phyloP scores from a whole-genome alignment of 2,797 vertebrate genomes.

The Sciaenops ocellatus region DNA sequence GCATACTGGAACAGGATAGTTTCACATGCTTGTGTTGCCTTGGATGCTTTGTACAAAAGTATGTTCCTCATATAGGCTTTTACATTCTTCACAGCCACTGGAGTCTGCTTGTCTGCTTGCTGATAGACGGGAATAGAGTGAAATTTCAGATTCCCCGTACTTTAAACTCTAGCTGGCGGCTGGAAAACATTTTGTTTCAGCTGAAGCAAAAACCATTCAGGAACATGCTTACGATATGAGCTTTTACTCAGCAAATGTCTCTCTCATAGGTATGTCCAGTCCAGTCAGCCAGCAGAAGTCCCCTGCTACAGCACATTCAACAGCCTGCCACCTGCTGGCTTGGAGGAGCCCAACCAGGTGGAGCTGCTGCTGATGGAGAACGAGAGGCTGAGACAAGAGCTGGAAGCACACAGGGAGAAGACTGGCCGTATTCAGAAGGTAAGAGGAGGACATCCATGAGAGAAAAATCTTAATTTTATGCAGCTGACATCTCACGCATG shows the following conservation, averaged over 20 bases:
- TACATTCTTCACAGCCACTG: constrained; percentile 45
- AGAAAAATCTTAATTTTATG: not conserved
- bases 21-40: constrained; percentile 51
- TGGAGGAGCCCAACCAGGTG: constrained; percentile 89
- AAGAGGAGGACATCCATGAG: constrained; percentile 29
- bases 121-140: constrained; percentile 34
- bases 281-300: constrained; percentile 73
- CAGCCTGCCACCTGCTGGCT: constrained; percentile 81
- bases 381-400: constrained; percentile 90
- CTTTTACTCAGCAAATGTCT: constrained; percentile 14
- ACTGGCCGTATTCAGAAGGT: constrained; percentile 94
- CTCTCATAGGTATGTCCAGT: constrained; percentile 84
- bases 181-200: not conserved
- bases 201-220: not conserved
- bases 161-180: not conserved
- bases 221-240: not conserved
- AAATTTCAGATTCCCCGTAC: constrained; percentile 38
- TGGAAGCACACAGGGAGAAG: constrained; percentile 91
- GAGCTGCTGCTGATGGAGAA: constrained; percentile 93
- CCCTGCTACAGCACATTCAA: constrained; percentile 80
- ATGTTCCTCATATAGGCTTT: constrained; percentile 58
- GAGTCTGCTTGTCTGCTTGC: constrained; percentile 54
- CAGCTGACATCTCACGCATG: not conserved
- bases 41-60: constrained; percentile 49
- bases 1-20: constrained; percentile 62